phyloP scores from a whole-genome alignment of 1,140 invertebrate species.

The Platyscapa corneri region DNA sequence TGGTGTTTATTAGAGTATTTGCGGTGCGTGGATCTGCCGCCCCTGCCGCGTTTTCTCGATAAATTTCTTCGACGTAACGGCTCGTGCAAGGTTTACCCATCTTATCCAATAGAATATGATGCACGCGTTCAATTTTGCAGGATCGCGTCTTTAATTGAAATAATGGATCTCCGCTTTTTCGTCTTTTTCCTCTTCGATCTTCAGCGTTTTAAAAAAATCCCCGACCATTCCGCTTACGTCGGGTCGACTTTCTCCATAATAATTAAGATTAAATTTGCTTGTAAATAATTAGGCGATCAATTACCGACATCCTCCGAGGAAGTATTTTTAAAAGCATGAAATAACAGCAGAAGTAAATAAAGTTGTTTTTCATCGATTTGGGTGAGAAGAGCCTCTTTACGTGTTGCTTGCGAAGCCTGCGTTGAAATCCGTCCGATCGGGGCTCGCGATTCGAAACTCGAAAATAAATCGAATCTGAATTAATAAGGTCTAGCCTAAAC shows the following conservation, averaged over 20 bases:
- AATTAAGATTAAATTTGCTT: slow-evolving; percentile 3
- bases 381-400: neutral
- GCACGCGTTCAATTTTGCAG: neutral
- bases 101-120: neutral
- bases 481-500: neutral
- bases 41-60: slow-evolving; percentile 12
- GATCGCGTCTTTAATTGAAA: slow-evolving; percentile 9
- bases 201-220: neutral
- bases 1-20: neutral
- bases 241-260: neutral
- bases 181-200: neutral
- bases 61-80: neutral
- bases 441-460: neutral
- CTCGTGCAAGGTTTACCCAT: neutral
- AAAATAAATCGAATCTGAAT: neutral
- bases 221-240: neutral
- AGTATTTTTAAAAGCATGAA: neutral
- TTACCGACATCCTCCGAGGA: neutral
- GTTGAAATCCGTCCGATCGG: neutral
- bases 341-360: neutral
- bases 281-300: neutral
- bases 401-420: neutral
- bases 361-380: neutral
- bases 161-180: neutral
- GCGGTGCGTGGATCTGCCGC: too few species aligned